Conservation (phyloP, 2,888 invertebrate genomes). For the Megaustenia siamemsis region DNA sequence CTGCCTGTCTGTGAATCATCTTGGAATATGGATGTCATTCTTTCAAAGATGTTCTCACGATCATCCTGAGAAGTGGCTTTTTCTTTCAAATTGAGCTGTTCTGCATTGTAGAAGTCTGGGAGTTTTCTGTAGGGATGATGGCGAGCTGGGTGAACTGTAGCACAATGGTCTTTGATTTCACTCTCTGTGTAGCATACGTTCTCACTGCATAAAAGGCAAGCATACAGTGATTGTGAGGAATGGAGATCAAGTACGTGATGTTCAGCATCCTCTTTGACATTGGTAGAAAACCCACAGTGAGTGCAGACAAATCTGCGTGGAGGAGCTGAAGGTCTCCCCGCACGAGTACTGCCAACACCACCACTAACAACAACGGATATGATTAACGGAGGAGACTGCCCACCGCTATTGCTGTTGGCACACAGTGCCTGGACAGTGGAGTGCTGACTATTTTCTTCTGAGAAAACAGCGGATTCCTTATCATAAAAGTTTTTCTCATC, state of each 20-base stretch:
- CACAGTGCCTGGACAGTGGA: not conserved
- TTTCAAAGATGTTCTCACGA: conserved; percentile 63
- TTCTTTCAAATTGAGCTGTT: conserved; percentile 54
- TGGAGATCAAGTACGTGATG: conserved; percentile 64
- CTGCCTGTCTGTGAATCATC: conserved; percentile 44
- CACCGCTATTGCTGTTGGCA: conserved; percentile 2
- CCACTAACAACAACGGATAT: conserved; percentile 60
- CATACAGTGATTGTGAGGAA: conserved; percentile 61
- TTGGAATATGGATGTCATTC: conserved; percentile 53
- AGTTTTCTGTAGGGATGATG: conserved; percentile 64
- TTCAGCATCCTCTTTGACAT: conserved; percentile 61
- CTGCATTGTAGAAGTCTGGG: conserved; percentile 64
- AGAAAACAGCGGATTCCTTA: conserved; percentile 43
- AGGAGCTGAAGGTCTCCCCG: not conserved
- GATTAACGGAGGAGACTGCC: conserved; percentile 52
- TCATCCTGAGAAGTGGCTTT: conserved; percentile 26
- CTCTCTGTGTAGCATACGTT: conserved; percentile 59
- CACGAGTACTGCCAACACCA: conserved; percentile 34
- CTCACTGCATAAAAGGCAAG: conserved; percentile 68
- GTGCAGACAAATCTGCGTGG: conserved; percentile 63
- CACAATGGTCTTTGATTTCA: conserved; percentile 64
- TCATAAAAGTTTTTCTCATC: conserved; percentile 61
- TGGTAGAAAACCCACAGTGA: conserved; percentile 65
- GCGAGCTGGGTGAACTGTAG: conserved; percentile 64
- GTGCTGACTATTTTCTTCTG: conserved; percentile 34